A percentile compares a stretch with the other conserved stretches of the same genome.
Evolutionary conservation across 1,140 invertebrate species (phyloP).

Genomic region (Copidosoma floridanum): DNA sequence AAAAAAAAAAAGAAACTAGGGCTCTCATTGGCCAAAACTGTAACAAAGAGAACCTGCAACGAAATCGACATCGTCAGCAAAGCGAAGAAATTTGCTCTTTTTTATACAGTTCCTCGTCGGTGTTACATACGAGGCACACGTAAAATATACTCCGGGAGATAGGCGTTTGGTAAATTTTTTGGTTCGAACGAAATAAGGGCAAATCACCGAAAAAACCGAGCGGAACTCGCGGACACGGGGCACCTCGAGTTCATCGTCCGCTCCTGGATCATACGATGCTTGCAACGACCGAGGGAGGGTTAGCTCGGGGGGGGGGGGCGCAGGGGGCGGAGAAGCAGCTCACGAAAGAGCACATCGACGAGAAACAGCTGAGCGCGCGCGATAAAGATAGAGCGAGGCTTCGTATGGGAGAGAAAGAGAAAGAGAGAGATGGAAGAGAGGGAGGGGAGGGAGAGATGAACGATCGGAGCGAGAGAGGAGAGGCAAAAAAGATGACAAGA

Average conservation of each 20-base stretch:
- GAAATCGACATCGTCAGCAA: too few relatives aligned
- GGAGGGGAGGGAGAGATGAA: conserved; percentile 1
- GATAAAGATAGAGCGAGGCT: neutral
- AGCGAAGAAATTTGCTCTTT: too few relatives aligned
- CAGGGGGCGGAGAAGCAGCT: neutral
- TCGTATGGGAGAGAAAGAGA: conserved; percentile 4
- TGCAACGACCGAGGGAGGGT: conserved; percentile 26
- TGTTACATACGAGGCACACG: too few relatives aligned
- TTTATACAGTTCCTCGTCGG: too few relatives aligned
- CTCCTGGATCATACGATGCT: conserved; percentile 52
- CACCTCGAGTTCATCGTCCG: conserved; percentile 33
- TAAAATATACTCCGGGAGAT: too few relatives aligned
- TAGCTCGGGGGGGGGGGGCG: conserved; percentile 17
- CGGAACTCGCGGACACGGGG: conserved; percentile 12
- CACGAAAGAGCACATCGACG: too few relatives aligned
- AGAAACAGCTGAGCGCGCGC: neutral
- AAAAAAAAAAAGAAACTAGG: too few relatives aligned
- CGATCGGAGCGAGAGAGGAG: conserved; percentile 7
- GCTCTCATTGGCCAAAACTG: too few relatives aligned
- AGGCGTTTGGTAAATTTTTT: too few relatives aligned
- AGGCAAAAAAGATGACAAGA: conserved; percentile 21
- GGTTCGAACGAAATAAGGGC: too few relatives aligned
- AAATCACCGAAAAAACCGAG: too few relatives aligned
- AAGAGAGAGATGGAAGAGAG: neutral
- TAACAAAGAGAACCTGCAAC: too few relatives aligned